A percentile compares a stretch with the other conserved stretches of the same genome.
Conservation (phyloP, 2,113 vertebrate species). For the Plotosus lineatus region DNA sequence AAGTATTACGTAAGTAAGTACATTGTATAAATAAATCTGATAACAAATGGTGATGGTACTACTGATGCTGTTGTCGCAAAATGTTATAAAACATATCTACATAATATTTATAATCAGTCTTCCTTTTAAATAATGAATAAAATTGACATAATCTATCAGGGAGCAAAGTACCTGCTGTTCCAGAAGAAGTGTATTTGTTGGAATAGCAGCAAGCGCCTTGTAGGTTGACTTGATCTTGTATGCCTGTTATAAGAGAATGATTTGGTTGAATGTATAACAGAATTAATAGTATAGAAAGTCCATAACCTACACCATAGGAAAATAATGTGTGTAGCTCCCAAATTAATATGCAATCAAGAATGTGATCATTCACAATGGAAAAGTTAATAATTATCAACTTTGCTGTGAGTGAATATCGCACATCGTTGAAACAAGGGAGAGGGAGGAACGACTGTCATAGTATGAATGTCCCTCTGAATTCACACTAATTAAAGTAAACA, state of each 20-base stretch:
- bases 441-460: neutral
- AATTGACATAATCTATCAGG: neutral
- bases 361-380: neutral
- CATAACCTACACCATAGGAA: too few species aligned
- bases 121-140: neutral
- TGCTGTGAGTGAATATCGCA: slow-evolving; percentile 11
- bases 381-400: slow-evolving; percentile 1
- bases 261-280: slow-evolving; percentile 33
- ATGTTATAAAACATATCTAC: slow-evolving; percentile 20
- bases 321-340: neutral
- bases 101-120: neutral
- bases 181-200: slow-evolving; percentile 92
- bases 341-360: neutral
- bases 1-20: neutral
- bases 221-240: slow-evolving; percentile 93
- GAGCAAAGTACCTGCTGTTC: slow-evolving; percentile 89
- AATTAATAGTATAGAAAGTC: slow-evolving; percentile 1
- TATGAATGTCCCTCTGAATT: neutral
- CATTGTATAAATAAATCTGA: neutral
- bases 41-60: neutral
- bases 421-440: neutral
- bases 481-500: slow-evolving; percentile 39
- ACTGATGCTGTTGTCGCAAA: neutral
- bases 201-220: slow-evolving; percentile 94
- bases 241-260: slow-evolving; percentile 65